Percentiles rank a stretch among this genome's conserved stretches.
phyloP scores from a whole-genome alignment of 2,888 invertebrate genomes.

The Coleophora deauratella region DNA sequence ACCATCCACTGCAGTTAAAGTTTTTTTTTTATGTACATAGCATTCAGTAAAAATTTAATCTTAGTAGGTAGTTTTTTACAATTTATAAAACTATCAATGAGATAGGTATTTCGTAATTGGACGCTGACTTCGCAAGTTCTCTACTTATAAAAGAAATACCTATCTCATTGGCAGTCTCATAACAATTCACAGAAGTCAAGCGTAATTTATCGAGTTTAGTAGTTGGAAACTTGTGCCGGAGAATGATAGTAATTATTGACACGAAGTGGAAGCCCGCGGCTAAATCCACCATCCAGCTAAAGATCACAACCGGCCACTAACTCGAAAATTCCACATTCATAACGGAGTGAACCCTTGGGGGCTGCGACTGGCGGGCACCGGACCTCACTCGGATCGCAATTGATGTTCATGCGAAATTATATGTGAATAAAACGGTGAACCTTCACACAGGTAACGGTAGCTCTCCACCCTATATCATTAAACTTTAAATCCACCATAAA shows the following conservation, averaged over 20 bases:
- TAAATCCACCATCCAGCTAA: slow-evolving; percentile 35
- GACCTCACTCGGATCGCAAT: slow-evolving; percentile 40
- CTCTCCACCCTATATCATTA: slow-evolving; percentile 7
- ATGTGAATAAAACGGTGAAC: slow-evolving; percentile 29
- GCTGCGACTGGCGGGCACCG: slow-evolving; percentile 31
- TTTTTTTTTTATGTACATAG: no score
- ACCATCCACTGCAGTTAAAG: no score
- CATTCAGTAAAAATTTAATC: no score
- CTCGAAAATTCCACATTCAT: slow-evolving; percentile 65
- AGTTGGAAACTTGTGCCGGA: slow-evolving; percentile 50
- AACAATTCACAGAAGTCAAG: slow-evolving; percentile 61
- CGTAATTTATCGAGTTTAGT: slow-evolving; percentile 52
- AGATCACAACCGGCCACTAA: slow-evolving; percentile 61
- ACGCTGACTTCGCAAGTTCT: no score
- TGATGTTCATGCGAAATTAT: slow-evolving; percentile 39
- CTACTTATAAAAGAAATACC: slow-evolving; percentile 21
- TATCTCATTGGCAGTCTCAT: slow-evolving; percentile 52
- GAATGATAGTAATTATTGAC: slow-evolving; percentile 71
- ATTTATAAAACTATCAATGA: no score
- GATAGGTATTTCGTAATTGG: no score
- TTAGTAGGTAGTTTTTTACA: no score
- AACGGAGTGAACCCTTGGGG: slow-evolving; percentile 56
- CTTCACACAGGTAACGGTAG: slow-evolving; percentile 24
- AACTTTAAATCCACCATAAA: background rate
- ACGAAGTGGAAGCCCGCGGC: slow-evolving; percentile 50